Percentiles rank a stretch among this genome's conserved stretches.
Evolutionary conservation across 2,888 invertebrate species (phyloP).

Genomic region (Dimorphilus gyrociliatus): DNA sequence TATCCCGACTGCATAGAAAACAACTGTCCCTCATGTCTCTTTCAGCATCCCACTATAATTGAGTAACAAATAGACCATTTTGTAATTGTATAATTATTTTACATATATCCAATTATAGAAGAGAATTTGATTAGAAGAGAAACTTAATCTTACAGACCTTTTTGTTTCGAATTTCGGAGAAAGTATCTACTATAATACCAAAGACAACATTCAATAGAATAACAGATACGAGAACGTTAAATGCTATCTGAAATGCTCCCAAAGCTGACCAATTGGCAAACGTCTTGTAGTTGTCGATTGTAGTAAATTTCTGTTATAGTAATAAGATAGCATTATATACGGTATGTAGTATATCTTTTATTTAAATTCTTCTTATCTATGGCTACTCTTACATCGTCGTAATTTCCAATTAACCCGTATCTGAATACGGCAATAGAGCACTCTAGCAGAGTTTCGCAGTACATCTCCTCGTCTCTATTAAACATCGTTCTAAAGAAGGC

Average conservation of each 20-base stretch:
- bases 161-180: conserved; percentile 6
- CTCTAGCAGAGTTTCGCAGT: conserved; percentile 5
- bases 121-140: no score
- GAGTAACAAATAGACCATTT: no score
- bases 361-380: no score
- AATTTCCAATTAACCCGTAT: conserved; percentile 4
- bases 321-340: no score
- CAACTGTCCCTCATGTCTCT: conserved; percentile 5
- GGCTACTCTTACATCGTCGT: no score
- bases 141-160: no score
- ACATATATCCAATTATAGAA: no score
- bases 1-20: conserved; percentile 5
- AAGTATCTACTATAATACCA: conserved; percentile 7
- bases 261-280: no score
- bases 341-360: no score
- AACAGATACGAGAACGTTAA: conserved; percentile 7
- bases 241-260: conserved; percentile 4
- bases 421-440: conserved; percentile 6
- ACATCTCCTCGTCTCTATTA: conserved; percentile 1
- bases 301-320: no score
- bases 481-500: conserved; percentile 6
- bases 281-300: no score
- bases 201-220: conserved; percentile 6
- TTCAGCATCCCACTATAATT: conserved; percentile 6
- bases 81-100: no score